Conservation (phyloP, 2,113 vertebrate genomes). For the Brachionichthys hirsutus region DNA sequence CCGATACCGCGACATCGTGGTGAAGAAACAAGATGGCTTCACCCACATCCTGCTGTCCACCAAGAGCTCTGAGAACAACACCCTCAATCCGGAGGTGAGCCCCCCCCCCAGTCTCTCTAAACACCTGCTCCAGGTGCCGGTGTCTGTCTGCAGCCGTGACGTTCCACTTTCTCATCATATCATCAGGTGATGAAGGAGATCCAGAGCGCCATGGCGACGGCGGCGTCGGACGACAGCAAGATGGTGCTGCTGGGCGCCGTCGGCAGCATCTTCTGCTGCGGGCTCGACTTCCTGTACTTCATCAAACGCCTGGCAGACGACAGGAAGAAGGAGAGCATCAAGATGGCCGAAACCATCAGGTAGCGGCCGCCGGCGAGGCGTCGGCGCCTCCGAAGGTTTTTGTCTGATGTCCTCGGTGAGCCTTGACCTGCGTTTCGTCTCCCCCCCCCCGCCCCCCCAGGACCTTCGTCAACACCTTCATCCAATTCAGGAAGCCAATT, state of each 20-base stretch:
- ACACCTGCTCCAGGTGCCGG: background rate
- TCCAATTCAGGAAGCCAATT: slow-evolving; percentile 99
- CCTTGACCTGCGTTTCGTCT: slow-evolving; percentile 2
- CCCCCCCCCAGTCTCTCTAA: background rate
- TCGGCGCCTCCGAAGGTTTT: too few species aligned
- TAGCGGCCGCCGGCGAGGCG: slow-evolving; percentile 44
- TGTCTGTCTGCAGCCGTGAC: background rate
- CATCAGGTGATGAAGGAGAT: slow-evolving; percentile 99
- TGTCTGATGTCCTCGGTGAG: fast-evolving
- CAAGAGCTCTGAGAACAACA: slow-evolving; percentile 96
- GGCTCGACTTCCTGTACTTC: slow-evolving; percentile 96
- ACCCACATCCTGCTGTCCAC: slow-evolving; percentile 97
- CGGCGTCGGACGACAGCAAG: slow-evolving; percentile 95
- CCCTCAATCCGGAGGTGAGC: slow-evolving; percentile 89
- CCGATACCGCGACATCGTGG: slow-evolving; percentile 96
- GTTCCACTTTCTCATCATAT: background rate
- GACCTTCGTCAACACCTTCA: slow-evolving; percentile 96
- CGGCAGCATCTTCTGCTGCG: slow-evolving; percentile 92
- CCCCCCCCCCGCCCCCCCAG: slow-evolving; percentile 75
- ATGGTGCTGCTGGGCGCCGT: slow-evolving; percentile 91
- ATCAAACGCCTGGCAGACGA: slow-evolving; percentile 94
- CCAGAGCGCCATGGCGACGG: slow-evolving; percentile 94
- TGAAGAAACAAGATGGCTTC: slow-evolving; percentile 97
- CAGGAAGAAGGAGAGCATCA: slow-evolving; percentile 93
- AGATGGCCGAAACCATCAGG: slow-evolving; percentile 98